Conservation (phyloP, 2,888 invertebrate species). For the Rhingia campestris region DNA sequence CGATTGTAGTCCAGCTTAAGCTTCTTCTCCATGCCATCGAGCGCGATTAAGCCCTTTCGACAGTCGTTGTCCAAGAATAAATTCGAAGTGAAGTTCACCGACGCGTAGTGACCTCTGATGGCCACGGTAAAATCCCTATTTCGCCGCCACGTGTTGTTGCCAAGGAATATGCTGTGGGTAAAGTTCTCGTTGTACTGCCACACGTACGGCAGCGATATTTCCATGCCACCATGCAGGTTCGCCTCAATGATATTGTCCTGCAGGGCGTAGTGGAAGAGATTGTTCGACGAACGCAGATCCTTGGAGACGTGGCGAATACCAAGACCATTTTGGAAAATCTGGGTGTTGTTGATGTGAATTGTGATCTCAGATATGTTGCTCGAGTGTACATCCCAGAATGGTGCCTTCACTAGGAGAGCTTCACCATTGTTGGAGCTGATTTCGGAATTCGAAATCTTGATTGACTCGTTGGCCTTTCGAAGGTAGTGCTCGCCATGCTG, state of each 20-base stretch:
- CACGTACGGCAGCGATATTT: constrained; percentile 94
- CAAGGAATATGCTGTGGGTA: constrained; percentile 94
- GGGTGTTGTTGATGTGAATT: constrained; percentile 92
- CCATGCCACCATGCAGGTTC: constrained; percentile 93
- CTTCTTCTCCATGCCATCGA: constrained; percentile 98
- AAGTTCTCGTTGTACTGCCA: constrained; percentile 98
- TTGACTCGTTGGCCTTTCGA: constrained; percentile 93
- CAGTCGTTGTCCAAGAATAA: constrained; percentile 93
- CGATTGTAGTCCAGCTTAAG: constrained; percentile 91
- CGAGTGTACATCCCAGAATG: constrained; percentile 92
- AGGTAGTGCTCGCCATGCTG: constrained; percentile 93
- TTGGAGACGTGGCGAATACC: constrained; percentile 95
- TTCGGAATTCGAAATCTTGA: constrained; percentile 90
- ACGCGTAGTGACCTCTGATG: constrained; percentile 96
- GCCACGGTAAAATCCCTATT: constrained; percentile 93
- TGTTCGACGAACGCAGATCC: constrained; percentile 97
- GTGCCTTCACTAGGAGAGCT: constrained; percentile 92
- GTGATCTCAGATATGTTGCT: constrained; percentile 95
- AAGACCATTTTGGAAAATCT: constrained; percentile 93
- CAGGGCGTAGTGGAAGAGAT: constrained; percentile 96
- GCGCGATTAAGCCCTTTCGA: constrained; percentile 89
- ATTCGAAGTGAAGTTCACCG: constrained; percentile 93
- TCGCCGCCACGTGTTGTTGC: constrained; percentile 93
- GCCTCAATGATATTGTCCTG: constrained; percentile 93
- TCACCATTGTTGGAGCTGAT: constrained; percentile 91